These are phyloP conservation scores for Myopa tessellatipennis DNA, from an alignment of 2,888 invertebrate genomes.

Conservation along the genomic window DNA sequence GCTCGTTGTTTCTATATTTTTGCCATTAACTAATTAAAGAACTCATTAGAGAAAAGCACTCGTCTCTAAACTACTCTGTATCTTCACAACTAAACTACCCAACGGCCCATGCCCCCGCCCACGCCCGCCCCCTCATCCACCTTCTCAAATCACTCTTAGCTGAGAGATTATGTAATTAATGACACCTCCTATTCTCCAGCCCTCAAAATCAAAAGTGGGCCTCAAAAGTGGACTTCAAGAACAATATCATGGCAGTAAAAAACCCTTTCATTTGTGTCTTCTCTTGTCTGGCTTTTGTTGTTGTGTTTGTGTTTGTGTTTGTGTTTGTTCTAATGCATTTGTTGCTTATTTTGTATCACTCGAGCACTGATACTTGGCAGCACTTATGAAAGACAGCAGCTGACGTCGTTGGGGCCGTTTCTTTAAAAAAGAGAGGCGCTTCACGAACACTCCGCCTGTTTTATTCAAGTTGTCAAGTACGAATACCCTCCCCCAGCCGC, in stretches of 20 bases:
- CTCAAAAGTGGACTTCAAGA: too few relatives aligned
- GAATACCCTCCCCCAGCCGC: not conserved
- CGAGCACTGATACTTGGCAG: constrained; percentile 5
- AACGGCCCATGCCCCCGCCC: not conserved
- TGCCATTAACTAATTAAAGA: constrained; percentile 33
- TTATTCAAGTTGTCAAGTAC: not conserved
- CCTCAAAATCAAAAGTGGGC: not conserved
- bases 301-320: not conserved
- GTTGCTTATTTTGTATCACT: not conserved
- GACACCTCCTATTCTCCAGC: not conserved
- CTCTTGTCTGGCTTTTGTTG: too few relatives aligned
- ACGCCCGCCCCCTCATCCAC: not conserved
- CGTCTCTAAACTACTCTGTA: not conserved
- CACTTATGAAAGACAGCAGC: constrained; percentile 14
- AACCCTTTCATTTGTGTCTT: too few relatives aligned
- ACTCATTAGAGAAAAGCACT: not conserved
- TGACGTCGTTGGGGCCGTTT: not conserved
- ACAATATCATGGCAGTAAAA: too few relatives aligned
- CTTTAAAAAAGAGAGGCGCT: constrained; percentile 17
- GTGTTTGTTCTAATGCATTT: constrained; percentile 1
- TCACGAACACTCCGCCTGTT: constrained; percentile 17
- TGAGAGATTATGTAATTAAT: not conserved
- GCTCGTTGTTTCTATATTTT: not conserved
- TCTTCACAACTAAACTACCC: constrained; percentile 9
- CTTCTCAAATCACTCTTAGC: not conserved